Conservation (phyloP, 2,888 invertebrate genomes). For the Camponotus fellah region DNA sequence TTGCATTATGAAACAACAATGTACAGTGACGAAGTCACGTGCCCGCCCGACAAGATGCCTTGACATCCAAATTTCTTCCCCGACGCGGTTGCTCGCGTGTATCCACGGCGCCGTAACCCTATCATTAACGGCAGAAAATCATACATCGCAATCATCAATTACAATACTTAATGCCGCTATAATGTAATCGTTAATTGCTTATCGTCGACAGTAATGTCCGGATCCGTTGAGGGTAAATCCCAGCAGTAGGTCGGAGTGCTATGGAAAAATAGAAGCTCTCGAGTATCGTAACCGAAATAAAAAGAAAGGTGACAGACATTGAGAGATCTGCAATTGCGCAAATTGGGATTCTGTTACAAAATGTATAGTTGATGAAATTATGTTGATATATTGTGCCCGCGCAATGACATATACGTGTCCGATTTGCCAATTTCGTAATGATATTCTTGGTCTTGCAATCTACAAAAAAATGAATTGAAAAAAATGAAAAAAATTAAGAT, state of each 20-base stretch:
- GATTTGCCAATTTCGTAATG: slow-evolving; percentile 32
- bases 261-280: not conserved
- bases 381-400: slow-evolving; percentile 21
- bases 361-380: slow-evolving; percentile 55
- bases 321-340: not conserved
- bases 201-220: slow-evolving; percentile 37
- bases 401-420: not conserved
- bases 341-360: slow-evolving; percentile 61
- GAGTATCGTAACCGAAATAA: slow-evolving; percentile 60
- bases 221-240: not conserved
- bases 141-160: slow-evolving; percentile 44
- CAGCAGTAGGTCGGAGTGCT: not conserved
- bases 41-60: slow-evolving; percentile 62
- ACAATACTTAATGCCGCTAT: slow-evolving; percentile 15
- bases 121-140: slow-evolving; percentile 29
- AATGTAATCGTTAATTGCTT: slow-evolving; percentile 42
- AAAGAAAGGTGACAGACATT: slow-evolving; percentile 55
- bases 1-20: slow-evolving; percentile 72
- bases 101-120: slow-evolving; percentile 26
- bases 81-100: slow-evolving; percentile 43
- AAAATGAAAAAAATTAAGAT: not conserved
- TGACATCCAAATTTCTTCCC: slow-evolving; percentile 74
- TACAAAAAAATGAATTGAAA: not conserved
- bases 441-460: not conserved
- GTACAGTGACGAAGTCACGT: slow-evolving; percentile 22